A percentile compares a stretch with the other conserved stretches of the same genome.
Conservation (phyloP, 2,888 invertebrate species). For the Crossocerus cetratus region DNA sequence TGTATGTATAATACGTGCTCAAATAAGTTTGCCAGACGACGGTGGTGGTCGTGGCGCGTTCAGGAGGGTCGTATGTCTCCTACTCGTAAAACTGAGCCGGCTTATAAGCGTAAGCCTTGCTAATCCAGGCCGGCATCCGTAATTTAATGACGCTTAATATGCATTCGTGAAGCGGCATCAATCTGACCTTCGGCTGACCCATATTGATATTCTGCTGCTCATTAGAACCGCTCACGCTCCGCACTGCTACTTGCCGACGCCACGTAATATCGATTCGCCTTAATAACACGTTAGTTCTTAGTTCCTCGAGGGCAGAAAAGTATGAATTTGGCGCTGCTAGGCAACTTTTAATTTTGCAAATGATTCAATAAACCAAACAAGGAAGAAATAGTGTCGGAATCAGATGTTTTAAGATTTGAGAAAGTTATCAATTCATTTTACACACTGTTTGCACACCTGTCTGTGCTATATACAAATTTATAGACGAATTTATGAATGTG, state of each 20-base stretch:
- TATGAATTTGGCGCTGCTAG: conserved; percentile 11
- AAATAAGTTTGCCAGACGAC: too few species aligned
- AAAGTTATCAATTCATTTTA: too few species aligned
- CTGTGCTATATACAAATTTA: too few species aligned
- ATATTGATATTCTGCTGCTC: too few species aligned
- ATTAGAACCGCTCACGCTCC: too few species aligned
- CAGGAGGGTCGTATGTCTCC: conserved; percentile 39
- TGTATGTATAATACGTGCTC: too few species aligned
- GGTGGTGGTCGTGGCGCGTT: conserved; percentile 14
- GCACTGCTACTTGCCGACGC: background rate
- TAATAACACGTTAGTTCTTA: background rate
- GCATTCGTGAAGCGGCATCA: conserved; percentile 47
- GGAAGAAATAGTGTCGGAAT: too few species aligned
- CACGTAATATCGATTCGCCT: background rate
- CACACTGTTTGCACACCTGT: too few species aligned
- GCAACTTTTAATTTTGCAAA: too few species aligned
- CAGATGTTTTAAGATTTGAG: too few species aligned
- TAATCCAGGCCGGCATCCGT: conserved; percentile 59
- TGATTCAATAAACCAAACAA: too few species aligned
- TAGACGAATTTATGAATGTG: too few species aligned
- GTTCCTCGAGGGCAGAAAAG: background rate
- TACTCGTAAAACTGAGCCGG: conserved; percentile 58
- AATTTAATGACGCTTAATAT: conserved; percentile 67
- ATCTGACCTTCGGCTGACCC: conserved; percentile 44
- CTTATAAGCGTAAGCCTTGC: conserved; percentile 52